A percentile compares a stretch with the other conserved stretches of the same genome.
Conservation (phyloP, 2,797 vertebrate species). For the Pampus argenteus region DNA sequence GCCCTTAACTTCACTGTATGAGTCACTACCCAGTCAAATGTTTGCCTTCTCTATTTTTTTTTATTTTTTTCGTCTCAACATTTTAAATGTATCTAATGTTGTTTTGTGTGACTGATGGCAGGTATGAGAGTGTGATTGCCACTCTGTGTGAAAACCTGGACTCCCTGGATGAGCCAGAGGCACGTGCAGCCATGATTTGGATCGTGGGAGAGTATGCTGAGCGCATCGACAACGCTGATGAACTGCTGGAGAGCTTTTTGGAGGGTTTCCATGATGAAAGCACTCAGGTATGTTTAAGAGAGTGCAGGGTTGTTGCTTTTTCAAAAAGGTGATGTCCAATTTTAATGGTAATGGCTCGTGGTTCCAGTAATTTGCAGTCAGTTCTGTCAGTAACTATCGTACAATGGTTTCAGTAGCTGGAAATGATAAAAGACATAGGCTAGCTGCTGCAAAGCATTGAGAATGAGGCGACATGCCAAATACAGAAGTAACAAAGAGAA, state of each 20-base stretch:
- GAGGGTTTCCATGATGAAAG: conserved; percentile 99
- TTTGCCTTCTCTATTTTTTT: conserved; percentile 23
- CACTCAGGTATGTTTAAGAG: conserved; percentile 89
- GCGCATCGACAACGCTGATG: conserved; percentile 97
- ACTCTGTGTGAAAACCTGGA: conserved; percentile 98
- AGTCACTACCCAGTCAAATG: conserved; percentile 53
- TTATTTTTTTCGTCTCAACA: neutral
- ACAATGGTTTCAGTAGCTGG: conserved; percentile 1
- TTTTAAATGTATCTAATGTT: conserved; percentile 3
- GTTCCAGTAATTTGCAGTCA: conserved; percentile 12
- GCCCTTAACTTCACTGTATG: conserved; percentile 27
- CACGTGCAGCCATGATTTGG: conserved; percentile 99
- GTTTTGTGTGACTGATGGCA: conserved; percentile 62
- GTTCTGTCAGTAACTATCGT: conserved; percentile 5
- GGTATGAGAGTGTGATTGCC: conserved; percentile 98
- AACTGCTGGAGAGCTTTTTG: conserved; percentile 97
- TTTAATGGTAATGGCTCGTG: conserved; percentile 8
- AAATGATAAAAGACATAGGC: conserved; percentile 19
- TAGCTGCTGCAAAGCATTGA: conserved; percentile 7
- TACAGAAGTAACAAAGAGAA: neutral
- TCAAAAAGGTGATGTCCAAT: conserved; percentile 4
- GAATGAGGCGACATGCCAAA: neutral
- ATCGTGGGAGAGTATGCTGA: conserved; percentile 99
- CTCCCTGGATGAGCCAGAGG: conserved; percentile 97
- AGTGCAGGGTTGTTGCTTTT: conserved; percentile 9